Evolutionary conservation across 2,113 vertebrate species (phyloP), one percentile per base, ranked within the genome.

Genomic region (Xenotilapia longispinis): DNA sequence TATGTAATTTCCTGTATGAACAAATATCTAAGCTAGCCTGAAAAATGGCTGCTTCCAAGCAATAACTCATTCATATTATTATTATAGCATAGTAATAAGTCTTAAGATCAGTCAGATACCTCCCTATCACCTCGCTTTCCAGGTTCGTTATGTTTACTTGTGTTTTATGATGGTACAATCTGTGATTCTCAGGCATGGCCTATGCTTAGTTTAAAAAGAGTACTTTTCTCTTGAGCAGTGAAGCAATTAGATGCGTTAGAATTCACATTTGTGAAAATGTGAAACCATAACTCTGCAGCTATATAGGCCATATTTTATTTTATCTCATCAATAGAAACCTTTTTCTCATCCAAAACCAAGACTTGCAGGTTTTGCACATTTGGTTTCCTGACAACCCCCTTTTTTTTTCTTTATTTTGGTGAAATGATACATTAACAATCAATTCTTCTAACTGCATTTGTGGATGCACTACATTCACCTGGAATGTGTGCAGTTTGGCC

Each of bases 1-100:
- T 87, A 10, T 84, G 57, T 49, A 47, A 84, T 65, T 83, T 85
- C 51, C 49, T 49, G 17, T 51, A 23, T n/a, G 92, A 94, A 91
- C 92, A 94, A 95, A 92, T 80, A 86, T 94, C 84, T 26, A 80
- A 85, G 89, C 57, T 33, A 83, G 80, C 57, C 60, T 78, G 26
- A 79, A 38, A 55, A 82, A 83, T 1, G 65, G 88, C 68, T 88
- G 40, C 70, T 88, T 87, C 85, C 49, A 85, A 91, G 93, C 94
- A 95, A 94, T 95, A 94, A 92, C 65, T 45, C 49, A n/a, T 55
- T 13, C 31, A 53, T 33, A 28, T 83, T 79, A 55, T 88, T 84
- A 40, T 88, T 42, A 78, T 54, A 53, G 81, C 75, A 79, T 13
- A 14, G 49, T 45, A 79, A 47, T 81, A 84, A 58, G 60, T 82